Evolutionary conservation across 2,113 vertebrate genomes (phyloP), one percentile per base, ranked within the genome.

Genomic region (Bambusicola thoracicus): DNA sequence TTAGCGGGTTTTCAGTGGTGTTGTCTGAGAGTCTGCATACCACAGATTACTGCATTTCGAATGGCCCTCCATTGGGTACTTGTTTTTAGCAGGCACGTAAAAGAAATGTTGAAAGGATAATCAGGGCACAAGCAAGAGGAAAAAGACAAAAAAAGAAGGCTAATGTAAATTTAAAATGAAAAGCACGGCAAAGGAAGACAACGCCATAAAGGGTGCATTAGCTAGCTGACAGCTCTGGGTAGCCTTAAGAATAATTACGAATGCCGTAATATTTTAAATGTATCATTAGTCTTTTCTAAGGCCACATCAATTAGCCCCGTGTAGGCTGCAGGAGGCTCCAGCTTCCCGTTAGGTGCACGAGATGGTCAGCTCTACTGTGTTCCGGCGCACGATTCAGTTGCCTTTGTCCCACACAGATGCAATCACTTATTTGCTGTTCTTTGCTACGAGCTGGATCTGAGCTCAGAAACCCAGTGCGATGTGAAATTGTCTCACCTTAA

Each of bases 401-500:
- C 27, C 22, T 82, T 81, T 56, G 62, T n/a, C 72, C 43, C 81
- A 68, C 53, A 61, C 0, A 21, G 53, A 46, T 12, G 46, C 69
- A 29, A 29, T 25, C 27, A 4, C 32, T 70, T 72, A 25, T 75
- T 78, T 78, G 66, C 68, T 81, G 55, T n/a, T 68, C 69, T 68
- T 48, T 43, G 81, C 81, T 87, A n/a, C 21, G 70, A 87, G 91
- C 72, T 10, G 36, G 79, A 80, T 80, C 44, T 29, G 59, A 79
- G 63, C 59, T 58, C 66, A 77, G 79, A 85, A 56, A 58, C 10
- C 0, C 2, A 62, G 67, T 1, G 48, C 75, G 7, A 59, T 17
- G 53, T 65, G 43, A 56, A 76, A 81, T 7, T 15, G 8, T n/a
- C 63, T 58, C 36, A 25, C 29, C 65, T 36, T 32, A 18, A 38